These are phyloP conservation scores for Rhinichthys klamathensis DNA, from an alignment of 2,113 vertebrate species.

Conservation along the genomic window DNA sequence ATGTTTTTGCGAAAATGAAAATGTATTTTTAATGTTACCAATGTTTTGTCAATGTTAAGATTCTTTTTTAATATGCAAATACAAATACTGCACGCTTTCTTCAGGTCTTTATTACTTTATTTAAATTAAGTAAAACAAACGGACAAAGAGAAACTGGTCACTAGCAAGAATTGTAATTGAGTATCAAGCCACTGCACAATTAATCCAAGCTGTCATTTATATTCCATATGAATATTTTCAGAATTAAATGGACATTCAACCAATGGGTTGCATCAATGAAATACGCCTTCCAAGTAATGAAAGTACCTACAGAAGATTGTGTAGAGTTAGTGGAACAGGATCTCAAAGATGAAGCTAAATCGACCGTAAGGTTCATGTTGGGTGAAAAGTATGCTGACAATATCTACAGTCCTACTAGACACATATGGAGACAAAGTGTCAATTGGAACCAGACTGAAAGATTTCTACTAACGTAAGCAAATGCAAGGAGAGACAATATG, in stretches of 20 bases:
- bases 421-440: neutral
- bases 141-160: neutral
- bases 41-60: too few relatives aligned
- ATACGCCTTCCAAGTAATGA: neutral
- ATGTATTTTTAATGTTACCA: too few relatives aligned
- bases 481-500: conserved; percentile 2
- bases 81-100: too few relatives aligned
- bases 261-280: conserved; percentile 9
- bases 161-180: neutral
- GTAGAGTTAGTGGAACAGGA: neutral
- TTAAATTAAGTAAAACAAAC: too few relatives aligned
- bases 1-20: too few relatives aligned
- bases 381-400: neutral
- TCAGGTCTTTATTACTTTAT: too few relatives aligned
- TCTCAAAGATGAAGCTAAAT: neutral
- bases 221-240: conserved; percentile 10
- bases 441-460: neutral
- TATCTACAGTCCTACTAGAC: neutral
- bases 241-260: neutral
- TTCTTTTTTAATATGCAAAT: too few relatives aligned
- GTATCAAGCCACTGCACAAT: neutral
- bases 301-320: neutral
- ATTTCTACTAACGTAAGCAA: neutral
- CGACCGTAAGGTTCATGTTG: neutral
- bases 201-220: neutral